Evolutionary conservation across 2,797 vertebrate genomes (phyloP), one percentile per base, ranked within the genome.

Genomic region (Leptoclinus maculatus): DNA sequence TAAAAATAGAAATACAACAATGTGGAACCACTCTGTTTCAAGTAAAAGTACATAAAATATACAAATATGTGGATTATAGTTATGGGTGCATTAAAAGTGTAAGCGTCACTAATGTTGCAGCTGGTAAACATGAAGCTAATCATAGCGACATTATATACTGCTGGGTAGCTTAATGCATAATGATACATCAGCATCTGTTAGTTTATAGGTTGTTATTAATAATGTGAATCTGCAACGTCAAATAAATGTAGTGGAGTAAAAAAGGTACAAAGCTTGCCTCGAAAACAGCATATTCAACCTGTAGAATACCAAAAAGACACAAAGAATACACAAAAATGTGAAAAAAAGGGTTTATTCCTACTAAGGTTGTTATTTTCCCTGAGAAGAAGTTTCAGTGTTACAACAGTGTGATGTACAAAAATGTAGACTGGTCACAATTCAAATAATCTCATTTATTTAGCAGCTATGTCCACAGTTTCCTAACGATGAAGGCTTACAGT

Each of bases 281-380:
- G 2, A 36, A 36, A 36, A 38, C 34, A 59, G n/a, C 36, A 12
- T 25, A 65, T 27, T 56, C 7, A 60, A 16, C 60, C 19, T 6
- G 4, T 16, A 66, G 0, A 49, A 34, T 2, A 36, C 1, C 2
- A 36, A 56, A 77, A 62, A 23, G 5, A 53, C 21, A 23, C 19
- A 56, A 74, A 81, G 9, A 71, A 78, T 5, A 1, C 54, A 54
- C 9, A 69, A 21, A 6, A 12, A 69, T 49, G 36, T 21, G 34
- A 85, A 79, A 51, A 21, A 66, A 66, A 66, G 23, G 17, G 57
- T 93, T 92, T 90, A 90, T 91, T 92, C 11, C 32, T 67, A 19
- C 54, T 70, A 75, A 64, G 59, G 56, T 68, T 73, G 58, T 87
- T 73, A 60, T 1, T 64, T 89, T 90, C 87, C 91, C 90, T 92